phyloP scores from a whole-genome alignment of 2,888 invertebrate species.

The Scotopteryx bipunctaria region DNA sequence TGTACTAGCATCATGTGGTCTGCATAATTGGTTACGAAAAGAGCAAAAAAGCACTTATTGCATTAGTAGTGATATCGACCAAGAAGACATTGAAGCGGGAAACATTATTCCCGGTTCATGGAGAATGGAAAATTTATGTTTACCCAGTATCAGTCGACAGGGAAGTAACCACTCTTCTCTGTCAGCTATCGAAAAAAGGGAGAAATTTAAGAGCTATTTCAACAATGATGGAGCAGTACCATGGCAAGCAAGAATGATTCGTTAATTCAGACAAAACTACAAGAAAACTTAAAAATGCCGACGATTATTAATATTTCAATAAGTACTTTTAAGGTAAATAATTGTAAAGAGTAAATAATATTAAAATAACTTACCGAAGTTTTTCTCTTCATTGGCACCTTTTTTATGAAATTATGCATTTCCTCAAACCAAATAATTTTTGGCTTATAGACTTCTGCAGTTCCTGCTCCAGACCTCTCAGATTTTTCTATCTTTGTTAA shows the following conservation, averaged over 20 bases:
- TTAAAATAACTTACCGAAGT: slow-evolving; percentile 24
- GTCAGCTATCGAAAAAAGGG: slow-evolving; percentile 25
- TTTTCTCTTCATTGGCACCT: slow-evolving; percentile 25
- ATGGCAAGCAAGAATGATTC: slow-evolving; percentile 24
- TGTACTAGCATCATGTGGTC: slow-evolving; percentile 28
- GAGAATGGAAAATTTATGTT: slow-evolving; percentile 27
- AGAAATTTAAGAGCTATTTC: slow-evolving; percentile 15
- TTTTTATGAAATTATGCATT: slow-evolving; percentile 26
- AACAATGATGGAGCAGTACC: slow-evolving; percentile 25
- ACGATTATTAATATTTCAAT: slow-evolving; percentile 25
- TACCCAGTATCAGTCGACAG: slow-evolving; percentile 25
- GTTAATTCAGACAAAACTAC: slow-evolving; percentile 16
- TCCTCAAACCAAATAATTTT: slow-evolving; percentile 23
- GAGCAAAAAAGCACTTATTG: slow-evolving; percentile 21
- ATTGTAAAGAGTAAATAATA: slow-evolving; percentile 24
- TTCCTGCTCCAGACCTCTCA: slow-evolving; percentile 22
- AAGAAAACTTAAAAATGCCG: slow-evolving; percentile 22
- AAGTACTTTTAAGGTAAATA: slow-evolving; percentile 25
- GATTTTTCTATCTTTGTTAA: slow-evolving; percentile 23
- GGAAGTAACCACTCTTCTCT: slow-evolving; percentile 26
- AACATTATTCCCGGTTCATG: slow-evolving; percentile 23
- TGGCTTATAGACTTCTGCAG: slow-evolving; percentile 24
- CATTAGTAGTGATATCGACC: slow-evolving; percentile 24
- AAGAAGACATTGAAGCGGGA: slow-evolving; percentile 26
- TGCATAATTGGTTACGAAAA: slow-evolving; percentile 27